Conservation (phyloP, 1,140 invertebrate genomes). For the Nomia melanderi region DNA sequence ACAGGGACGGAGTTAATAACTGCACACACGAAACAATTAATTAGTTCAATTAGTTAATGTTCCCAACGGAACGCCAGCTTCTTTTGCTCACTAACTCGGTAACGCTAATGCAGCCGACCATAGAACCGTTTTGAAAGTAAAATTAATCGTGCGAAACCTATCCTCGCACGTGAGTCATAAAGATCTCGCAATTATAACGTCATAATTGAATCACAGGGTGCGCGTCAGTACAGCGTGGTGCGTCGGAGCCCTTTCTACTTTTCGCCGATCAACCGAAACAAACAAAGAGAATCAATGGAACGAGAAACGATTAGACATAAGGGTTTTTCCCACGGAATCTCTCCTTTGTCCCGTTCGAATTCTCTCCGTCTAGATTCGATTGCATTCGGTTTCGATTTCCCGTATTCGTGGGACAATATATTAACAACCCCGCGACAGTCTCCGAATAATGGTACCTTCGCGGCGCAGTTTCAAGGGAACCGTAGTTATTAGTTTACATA, state of each 20-base stretch:
- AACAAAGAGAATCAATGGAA: no score
- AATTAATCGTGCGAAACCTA: slow-evolving; percentile 59
- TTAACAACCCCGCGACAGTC: no score
- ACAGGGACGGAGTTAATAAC: no score
- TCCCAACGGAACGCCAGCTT: neutral
- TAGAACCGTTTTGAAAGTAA: slow-evolving; percentile 62
- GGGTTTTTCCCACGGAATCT: no score
- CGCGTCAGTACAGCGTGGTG: neutral
- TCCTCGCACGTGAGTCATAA: slow-evolving; percentile 52
- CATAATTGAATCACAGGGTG: slow-evolving; percentile 54
- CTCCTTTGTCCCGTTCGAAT: neutral
- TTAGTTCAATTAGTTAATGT: neutral
- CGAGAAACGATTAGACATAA: neutral
- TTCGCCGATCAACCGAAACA: no score
- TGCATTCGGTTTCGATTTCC: neutral
- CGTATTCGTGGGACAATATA: no score
- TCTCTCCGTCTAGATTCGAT: neutral
- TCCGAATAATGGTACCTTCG: neutral
- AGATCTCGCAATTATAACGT: slow-evolving; percentile 56
- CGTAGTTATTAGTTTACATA: slow-evolving; percentile 1
- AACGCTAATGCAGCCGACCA: slow-evolving; percentile 36
- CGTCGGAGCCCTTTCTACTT: neutral
- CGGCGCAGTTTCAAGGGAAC: no score
- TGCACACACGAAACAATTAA: neutral
- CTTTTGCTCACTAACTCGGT: neutral